Evolutionary conservation across 2,888 invertebrate genomes (phyloP), one percentile per base, ranked within the genome.

Genomic region (Brachyopa scutellaris): DNA sequence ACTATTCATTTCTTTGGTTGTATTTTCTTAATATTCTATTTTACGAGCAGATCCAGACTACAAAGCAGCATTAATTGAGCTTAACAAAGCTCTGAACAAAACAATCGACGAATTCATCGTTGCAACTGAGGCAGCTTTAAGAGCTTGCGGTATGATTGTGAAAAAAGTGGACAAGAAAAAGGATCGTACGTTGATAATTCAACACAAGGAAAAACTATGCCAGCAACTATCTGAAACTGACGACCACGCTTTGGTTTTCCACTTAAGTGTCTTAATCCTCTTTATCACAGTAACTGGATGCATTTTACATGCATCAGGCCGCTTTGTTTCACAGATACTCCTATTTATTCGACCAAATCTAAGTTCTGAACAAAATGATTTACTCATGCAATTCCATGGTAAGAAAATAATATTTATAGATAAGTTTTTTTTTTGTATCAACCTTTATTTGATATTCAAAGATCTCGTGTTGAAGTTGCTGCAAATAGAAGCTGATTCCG

Each of bases 161-260:
- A 96, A 95, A 87, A 98, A 97, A 90, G 92, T 95, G 80, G 98
- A 98, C 88, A 97, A 97, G 89, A 97, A 97, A 88, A 96, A 96
- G 88, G 95, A 95, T 88, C 93, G 96, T 84, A 92, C 94, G 36
- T 89, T 96, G 21, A 92, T 97, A 80, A 92, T 94, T 74, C 94
- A 94, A 84, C 97, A 97, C 87, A 94, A 96, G 85, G 95, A 97
- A 87, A 94, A 95, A 74, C 90, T 98, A 62, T 91, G 95, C 73
- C 94, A 95, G 69, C 95, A 98, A 90, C 88, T 99, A 72, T 93
- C 93, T 61, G 91, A 91, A 73, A 94, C 94, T 67, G 92, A 93
- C 38, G 97, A 97, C 86, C 94, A 96, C 9, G 96, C 97, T 0
- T 89, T 97, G 31, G 92, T 94, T 57, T 91, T 98, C 45, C 97